Base-by-base conservation (phyloP, 2,113 vertebrate species). In the Grantiella picta region DNA sequence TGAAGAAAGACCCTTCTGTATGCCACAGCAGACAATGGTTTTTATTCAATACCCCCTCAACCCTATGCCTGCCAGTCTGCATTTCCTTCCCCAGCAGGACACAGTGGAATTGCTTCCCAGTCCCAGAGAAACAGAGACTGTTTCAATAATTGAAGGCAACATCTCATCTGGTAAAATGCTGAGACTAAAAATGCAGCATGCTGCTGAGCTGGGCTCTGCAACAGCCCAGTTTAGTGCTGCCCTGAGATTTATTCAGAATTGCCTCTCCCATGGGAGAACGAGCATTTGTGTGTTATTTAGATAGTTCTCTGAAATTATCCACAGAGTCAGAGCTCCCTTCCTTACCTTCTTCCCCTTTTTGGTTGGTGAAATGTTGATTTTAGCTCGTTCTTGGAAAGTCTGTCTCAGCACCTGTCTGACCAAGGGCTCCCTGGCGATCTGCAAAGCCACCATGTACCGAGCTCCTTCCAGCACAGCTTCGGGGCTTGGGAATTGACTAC, bases 371-470 rank as follows among this genome's bases (percentile, higher is more conserved):
- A 99, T 99, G 96, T 99, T 99, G 96, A 99, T 98, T 96, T 99
- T 99, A 70, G 99, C 99, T 96, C 99, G 98, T 83, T 99, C 99
- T 95, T 99, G 99, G 95, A 99, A 99, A 52, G 99, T 99, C 73
- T 99, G 99, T 42, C 99, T 98, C 86, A 99, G 98, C 61, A 99
- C 99, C 77, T 99, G 99, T 53, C 99, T 98, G 90, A 99, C 99
- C 66, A 99, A 97, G 57, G 99, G 99, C 77, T 99, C 99, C 31
- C 99, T 98, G 75, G 99, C 99, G 42, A 99, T 99, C 96, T 99
- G 99, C 98, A 99, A 98, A 84, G 99, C 99, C 86, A 99, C 99
- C 99, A 99, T 99, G 97, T 99, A 99, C 49, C 99, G 98, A 23
- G 99, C 99, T 78, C 99, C 99, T 87, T 99, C 99, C 82, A 99